Conservation (phyloP, 1,140 invertebrate species). For the Bombus superbus region DNA sequence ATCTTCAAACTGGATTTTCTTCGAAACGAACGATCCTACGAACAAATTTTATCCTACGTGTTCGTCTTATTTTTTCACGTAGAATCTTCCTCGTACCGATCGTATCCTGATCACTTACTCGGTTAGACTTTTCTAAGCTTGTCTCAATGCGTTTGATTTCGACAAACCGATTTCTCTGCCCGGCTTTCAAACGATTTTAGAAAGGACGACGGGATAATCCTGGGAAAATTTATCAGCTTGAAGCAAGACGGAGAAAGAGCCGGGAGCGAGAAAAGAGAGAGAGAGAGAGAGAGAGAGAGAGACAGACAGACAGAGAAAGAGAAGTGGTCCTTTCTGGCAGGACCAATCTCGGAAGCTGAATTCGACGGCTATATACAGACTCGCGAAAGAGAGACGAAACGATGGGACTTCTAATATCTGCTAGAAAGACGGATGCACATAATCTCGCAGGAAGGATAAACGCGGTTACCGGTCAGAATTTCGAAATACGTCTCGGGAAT, state of each 20-base stretch:
- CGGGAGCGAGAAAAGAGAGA: neutral
- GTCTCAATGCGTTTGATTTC: neutral
- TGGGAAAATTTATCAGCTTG: constrained; percentile 62
- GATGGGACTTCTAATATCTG: constrained; percentile 65
- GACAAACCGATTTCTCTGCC: neutral
- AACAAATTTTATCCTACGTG: no score
- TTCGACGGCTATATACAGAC: constrained; percentile 40
- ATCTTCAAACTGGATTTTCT: no score
- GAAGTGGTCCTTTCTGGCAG: constrained; percentile 15
- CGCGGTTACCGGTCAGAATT: constrained; percentile 55
- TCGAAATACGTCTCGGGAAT: constrained; percentile 57
- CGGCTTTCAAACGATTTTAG: constrained; percentile 54
- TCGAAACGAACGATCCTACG: no score
- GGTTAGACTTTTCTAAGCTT: neutral
- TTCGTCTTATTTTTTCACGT: no score
- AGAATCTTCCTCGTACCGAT: no score
- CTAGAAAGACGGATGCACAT: constrained; percentile 64
- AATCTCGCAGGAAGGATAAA: constrained; percentile 64
- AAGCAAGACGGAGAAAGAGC: no score
- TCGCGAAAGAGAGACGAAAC: constrained; percentile 40
- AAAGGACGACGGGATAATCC: constrained; percentile 64
- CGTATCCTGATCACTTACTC: no score
- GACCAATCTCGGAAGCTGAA: constrained; percentile 64
- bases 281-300: neutral
- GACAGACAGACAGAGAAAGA: no score